Evolutionary conservation across 2,888 invertebrate species (phyloP), one percentile per base, ranked within the genome.

Genomic region (Phytoseiulus persimilis): DNA sequence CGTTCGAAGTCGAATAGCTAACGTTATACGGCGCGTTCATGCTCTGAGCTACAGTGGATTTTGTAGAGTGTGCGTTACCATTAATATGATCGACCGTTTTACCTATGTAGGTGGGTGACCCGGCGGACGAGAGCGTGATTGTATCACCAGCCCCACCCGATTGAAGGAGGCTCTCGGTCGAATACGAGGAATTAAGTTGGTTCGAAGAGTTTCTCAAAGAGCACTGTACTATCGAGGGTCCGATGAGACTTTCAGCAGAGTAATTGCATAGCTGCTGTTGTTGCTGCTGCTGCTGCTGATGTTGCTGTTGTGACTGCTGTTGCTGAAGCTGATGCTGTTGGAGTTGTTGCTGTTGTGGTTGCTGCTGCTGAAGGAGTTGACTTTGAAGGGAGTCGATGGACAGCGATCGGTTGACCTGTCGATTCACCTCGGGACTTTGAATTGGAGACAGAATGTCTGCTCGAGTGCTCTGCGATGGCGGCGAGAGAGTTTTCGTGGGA

Each of bases 181-280:
- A 87, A 33, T 87, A 87, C 33, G 87, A 33, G 6, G 87, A 87
- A 23, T 87, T 87, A 6, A 87, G 87, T n/a, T 87, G 87, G 31
- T n/a, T 87, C 87, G 87, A 32, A 23, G 39, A 39, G 14, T 45
- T 33, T 32, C 32, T n/a, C 39, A 33, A 39, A 1, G 87, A 45
- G 18, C 32, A 87, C 33, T 87, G 87, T 32, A 87, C 87, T 31
- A 87, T 87, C 14, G 87, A 45, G 11, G 87, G 87, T 87, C 87
- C 87, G 87, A 87, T 87, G 33, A 87, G 87, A 33, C 87, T 87
- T 33, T 87, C 87, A 31, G 87, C 87, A 32, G 87, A 87, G 39
- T 87, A 87, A 45, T 87, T 87, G 87, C 87, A 87, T 87, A 87
- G 87, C 33, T 87, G 87, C 31, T 87, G 87, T 87, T 87, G 87